Base-by-base conservation (phyloP, 1,140 invertebrate genomes). In the Magallana gigas region DNA sequence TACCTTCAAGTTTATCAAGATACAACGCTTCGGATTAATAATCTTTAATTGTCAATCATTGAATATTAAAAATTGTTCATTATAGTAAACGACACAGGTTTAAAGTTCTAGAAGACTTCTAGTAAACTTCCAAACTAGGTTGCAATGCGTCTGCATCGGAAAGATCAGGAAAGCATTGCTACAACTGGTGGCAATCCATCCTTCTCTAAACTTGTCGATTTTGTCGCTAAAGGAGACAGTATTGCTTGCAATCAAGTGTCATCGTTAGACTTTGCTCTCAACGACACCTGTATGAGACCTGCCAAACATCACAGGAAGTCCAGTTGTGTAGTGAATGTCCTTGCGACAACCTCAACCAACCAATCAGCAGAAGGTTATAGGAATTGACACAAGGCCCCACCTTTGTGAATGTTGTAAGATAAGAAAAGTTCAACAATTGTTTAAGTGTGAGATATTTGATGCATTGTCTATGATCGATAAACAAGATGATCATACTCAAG, bases 91-190 rank as follows among this genome's bases (percentile, higher is more conserved):
- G 1, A 23, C 23, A 68, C 68, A 8, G 56, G 57, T 81, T 90
- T 8, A n/a, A 12, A 8, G 80, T 87, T 23, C 18, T 90, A 23
- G 80, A 90, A 56, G 87, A 90, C 57, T 85, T 57, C 58, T 29
- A 56, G 58, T 8, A 90, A 88, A 58, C 84, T 90, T 87, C 89
- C 85, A 12, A 83, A 88, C 12, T 88, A 60, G 87, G 7, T 76
- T n/a, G 36, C 64, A n/a, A 12, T 76, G 7, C 16, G 87, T 57
- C 88, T 85, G 85, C 83, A 87, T 71, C 56, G 87, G 0, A n/a
- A 88, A 81, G 87, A 85, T 8, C 23, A 23, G n/a, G 14, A 6
- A 85, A 4, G 9, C 11, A 57, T 85, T 36, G 87, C 88, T 14
- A 12, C 1, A 0, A 14, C 16, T 23, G 29, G 18, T 12, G 57